Base-by-base conservation (phyloP, 37 sponge, comb jelly and placozoan genomes). In the Ephydatia muelleri region DNA sequence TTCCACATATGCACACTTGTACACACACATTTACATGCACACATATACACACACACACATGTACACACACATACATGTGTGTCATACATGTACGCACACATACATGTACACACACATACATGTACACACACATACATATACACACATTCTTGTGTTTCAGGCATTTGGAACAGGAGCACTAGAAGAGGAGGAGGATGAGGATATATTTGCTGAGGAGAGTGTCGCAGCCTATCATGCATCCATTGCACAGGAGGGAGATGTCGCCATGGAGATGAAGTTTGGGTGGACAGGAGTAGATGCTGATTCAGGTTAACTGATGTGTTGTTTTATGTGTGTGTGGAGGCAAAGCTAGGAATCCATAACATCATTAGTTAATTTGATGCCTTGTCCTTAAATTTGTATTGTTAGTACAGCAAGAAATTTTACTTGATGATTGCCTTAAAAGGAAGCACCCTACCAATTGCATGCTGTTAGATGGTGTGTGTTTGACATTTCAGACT, bases 151-250 rank as follows among this genome's bases (percentile, higher is more conserved):
- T 2, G 6, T 73, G n/a, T 38, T 37, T 33, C 68, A 96, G 92
- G 98, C 95, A 69, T 97, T 97, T 87, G 98, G 98, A 36, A 75
- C 87, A n/a, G 98, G 98, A 23, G 98, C 98, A 38, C 86, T 95
- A 49, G 98, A 97, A 27, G 96, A 92, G 38, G 94, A 87, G 47
- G 93, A 89, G 2, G 95, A 94, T 27, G 95, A 91, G 11, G 87
- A 95, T 32, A 77, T 97, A 30, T 97, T 95, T 79, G 87, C 72
- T 19, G 82, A 47, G 33, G 98, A 97, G 73, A 65, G 83, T 25
- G 66, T 86, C 66, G 68, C 88, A 9, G 70, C 88, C 32, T 97
- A 95, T 81, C 57, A 87, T 71, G 37, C 38, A 38, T 81, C 76
- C 64, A 35, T 89, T 9, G 84, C 78, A 13, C 86, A 77, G 3